Evolutionary conservation across 2,888 invertebrate species (phyloP).

Genomic region (Gandaritis pyraliata): DNA sequence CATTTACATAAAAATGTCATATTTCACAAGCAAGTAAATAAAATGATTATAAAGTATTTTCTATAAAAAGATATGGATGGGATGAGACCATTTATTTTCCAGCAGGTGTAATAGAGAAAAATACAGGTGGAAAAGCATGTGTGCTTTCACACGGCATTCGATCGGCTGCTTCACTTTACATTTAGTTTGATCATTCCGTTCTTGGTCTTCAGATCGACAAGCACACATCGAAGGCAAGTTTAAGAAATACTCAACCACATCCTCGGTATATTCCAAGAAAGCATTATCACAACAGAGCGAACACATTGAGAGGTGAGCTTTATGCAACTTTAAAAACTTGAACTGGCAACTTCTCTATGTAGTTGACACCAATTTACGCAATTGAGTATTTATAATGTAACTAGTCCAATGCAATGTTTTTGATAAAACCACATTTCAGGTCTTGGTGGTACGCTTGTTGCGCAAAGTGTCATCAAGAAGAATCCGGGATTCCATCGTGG

Average conservation of each 20-base stretch:
- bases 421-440: conserved; percentile 62
- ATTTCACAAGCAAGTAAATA: too few relatives aligned
- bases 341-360: conserved; percentile 27
- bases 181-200: conserved; percentile 45
- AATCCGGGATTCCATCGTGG: conserved; percentile 90
- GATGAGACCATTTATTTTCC: conserved; percentile 9
- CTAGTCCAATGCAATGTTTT: conserved; percentile 13
- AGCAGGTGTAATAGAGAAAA: conserved; percentile 47
- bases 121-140: conserved; percentile 45
- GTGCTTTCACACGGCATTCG: conserved; percentile 57
- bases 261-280: conserved; percentile 80
- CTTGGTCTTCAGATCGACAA: conserved; percentile 71
- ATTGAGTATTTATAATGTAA: conserved; percentile 15
- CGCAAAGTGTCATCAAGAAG: conserved; percentile 90
- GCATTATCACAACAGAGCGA: conserved; percentile 78
- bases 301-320: conserved; percentile 75
- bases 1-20: too few relatives aligned
- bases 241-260: conserved; percentile 81
- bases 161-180: conserved; percentile 57
- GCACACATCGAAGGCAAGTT: conserved; percentile 80
- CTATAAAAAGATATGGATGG: conserved; percentile 2
- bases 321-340: conserved; percentile 22
- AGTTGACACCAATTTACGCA: conserved; percentile 14
- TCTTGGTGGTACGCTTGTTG: conserved; percentile 95
- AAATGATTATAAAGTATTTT: neutral